Conservation (phyloP, 1,140 invertebrate genomes). For the Hyposmocoma kahamanoa region DNA sequence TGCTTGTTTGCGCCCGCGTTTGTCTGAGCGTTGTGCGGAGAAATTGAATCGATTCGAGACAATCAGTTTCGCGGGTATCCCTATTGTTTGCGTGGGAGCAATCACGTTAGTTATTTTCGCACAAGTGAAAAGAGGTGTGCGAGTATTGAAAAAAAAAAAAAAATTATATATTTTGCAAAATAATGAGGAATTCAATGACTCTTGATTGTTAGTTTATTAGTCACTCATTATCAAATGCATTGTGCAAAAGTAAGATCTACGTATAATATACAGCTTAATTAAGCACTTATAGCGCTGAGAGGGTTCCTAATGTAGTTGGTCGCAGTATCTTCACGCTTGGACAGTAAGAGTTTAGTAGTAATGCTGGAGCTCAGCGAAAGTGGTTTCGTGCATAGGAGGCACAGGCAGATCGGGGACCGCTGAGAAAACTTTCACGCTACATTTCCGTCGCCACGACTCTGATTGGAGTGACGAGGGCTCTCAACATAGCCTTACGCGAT, state of each 20-base stretch:
- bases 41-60: slow-evolving; percentile 55
- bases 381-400: slow-evolving; percentile 45
- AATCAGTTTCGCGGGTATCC: slow-evolving; percentile 46
- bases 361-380: slow-evolving; percentile 56
- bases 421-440: slow-evolving; percentile 63
- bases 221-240: no score
- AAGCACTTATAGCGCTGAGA: no score
- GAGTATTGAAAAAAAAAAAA: no score
- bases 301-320: no score
- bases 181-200: no score
- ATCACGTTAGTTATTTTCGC: slow-evolving; percentile 28
- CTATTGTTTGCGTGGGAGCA: slow-evolving; percentile 59
- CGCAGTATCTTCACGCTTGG: no score
- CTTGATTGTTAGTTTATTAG: no score
- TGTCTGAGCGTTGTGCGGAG: slow-evolving; percentile 19
- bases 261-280: no score
- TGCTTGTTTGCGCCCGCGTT: slow-evolving; percentile 26
- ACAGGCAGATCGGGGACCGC: slow-evolving; percentile 36
- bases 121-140: slow-evolving; percentile 31
- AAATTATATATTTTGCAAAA: no score
- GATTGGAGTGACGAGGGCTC: slow-evolving; percentile 20
- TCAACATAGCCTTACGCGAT: background rate
- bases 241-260: no score
- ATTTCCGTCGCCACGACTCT: slow-evolving; percentile 40
- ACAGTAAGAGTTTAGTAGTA: no score